A percentile compares a stretch with the other conserved stretches of the same genome.
Conservation (phyloP, 2,797 vertebrate species). For the Eidolon dupreanum region DNA sequence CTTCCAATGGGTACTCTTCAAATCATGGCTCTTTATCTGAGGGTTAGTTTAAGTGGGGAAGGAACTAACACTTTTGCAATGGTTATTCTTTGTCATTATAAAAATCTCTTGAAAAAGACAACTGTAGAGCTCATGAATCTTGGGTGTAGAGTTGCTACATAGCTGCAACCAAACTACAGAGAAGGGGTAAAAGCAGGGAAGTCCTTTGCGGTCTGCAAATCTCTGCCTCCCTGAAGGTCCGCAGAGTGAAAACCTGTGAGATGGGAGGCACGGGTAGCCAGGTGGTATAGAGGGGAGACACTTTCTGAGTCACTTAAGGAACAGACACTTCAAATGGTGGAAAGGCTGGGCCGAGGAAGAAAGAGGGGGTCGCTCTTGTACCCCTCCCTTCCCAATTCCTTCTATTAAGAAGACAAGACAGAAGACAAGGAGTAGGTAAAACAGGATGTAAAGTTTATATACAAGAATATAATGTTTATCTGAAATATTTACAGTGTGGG, state of each 20-base stretch:
- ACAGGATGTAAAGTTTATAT: slow-evolving; percentile 87
- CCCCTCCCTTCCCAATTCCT: slow-evolving; percentile 21
- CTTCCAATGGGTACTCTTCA: neutral
- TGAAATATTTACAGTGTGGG: slow-evolving; percentile 90
- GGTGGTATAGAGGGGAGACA: neutral
- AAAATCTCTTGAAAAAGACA: neutral
- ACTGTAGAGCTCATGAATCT: neutral
- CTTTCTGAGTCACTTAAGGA: neutral
- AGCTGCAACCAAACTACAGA: neutral
- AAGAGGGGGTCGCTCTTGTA: neutral
- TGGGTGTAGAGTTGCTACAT: neutral
- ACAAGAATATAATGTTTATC: slow-evolving; percentile 91
- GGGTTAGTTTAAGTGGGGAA: neutral
- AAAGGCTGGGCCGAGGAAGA: neutral
- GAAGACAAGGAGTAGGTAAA: slow-evolving; percentile 74
- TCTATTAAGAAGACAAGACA: slow-evolving; percentile 58
- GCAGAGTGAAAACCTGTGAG: neutral
- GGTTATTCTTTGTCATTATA: neutral
- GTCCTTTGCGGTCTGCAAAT: neutral
- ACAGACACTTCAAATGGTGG: neutral
- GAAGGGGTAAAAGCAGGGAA: neutral
- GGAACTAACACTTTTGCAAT: neutral
- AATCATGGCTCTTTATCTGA: neutral
- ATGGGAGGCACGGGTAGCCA: neutral
- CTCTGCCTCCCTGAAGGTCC: neutral